A percentile compares a stretch with the other conserved stretches of the same genome.
Evolutionary conservation across 2,888 invertebrate genomes (phyloP).

Genomic region (Julus scanicus): DNA sequence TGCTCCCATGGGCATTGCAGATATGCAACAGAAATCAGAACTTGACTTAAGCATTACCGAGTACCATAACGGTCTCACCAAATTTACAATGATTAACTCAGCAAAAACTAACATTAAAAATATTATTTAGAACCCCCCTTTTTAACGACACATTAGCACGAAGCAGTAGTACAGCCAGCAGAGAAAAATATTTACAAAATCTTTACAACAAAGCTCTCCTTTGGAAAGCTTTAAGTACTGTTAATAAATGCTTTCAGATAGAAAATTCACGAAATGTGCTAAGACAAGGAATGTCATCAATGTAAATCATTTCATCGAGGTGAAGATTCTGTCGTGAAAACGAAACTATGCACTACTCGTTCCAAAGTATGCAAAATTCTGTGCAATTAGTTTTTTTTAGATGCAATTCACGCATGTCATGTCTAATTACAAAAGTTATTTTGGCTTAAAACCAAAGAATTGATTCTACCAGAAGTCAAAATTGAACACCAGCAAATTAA

Average conservation of each 20-base stretch:
- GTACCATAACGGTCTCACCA: conserved; percentile 26
- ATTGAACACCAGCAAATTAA: neutral
- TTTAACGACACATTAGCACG: neutral
- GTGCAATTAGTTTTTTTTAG: conserved; percentile 1
- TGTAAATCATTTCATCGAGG: neutral
- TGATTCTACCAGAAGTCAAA: neutral
- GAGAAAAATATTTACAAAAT: conserved; percentile 43
- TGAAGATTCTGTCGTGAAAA: conserved; percentile 44
- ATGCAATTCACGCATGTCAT: neutral
- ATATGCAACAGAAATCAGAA: neutral
- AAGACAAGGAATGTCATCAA: conserved; percentile 32
- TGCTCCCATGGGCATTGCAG: conserved; percentile 28
- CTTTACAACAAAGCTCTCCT: conserved; percentile 3
- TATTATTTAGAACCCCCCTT: neutral
- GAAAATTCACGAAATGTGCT: conserved; percentile 17
- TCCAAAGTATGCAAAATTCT: conserved; percentile 31
- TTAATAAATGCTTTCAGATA: conserved; percentile 26
- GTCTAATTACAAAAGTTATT: neutral
- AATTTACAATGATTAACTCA: conserved; percentile 18
- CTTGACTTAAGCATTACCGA: conserved; percentile 22
- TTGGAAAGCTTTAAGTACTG: conserved; percentile 34
- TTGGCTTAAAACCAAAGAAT: neutral
- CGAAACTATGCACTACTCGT: neutral
- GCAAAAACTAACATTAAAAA: conserved; percentile 31
- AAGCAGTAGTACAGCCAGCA: conserved; percentile 26